These are phyloP conservation scores for Avahi laniger DNA, from an alignment of 2,797 vertebrate species.

Conservation along the genomic window DNA sequence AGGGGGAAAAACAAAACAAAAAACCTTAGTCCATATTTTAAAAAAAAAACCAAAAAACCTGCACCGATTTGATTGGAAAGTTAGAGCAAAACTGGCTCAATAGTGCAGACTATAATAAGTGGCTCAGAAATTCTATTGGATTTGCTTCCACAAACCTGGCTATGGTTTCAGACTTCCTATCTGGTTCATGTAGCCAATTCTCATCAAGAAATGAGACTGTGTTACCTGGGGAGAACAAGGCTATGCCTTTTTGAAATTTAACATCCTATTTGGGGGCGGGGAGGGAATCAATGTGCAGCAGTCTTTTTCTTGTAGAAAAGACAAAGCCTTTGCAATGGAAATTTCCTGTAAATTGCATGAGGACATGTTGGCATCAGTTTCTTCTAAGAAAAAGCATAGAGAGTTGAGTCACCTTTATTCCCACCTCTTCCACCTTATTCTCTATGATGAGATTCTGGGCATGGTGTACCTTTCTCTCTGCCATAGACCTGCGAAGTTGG, in stretches of 20 bases:
- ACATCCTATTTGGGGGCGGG: neutral
- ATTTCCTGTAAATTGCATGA: slow-evolving; percentile 48
- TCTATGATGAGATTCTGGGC: slow-evolving; percentile 45
- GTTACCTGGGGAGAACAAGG: neutral
- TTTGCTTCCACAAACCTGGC: slow-evolving; percentile 39
- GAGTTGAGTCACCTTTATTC: slow-evolving; percentile 37
- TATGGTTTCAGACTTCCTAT: slow-evolving; percentile 32
- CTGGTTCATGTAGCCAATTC: slow-evolving; percentile 18
- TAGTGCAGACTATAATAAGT: neutral
- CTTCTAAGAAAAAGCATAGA: slow-evolving; percentile 51
- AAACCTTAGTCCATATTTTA: neutral
- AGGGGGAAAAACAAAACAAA: neutral
- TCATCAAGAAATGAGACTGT: slow-evolving; percentile 51
- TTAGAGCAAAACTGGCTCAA: neutral
- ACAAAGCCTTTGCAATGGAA: slow-evolving; percentile 56
- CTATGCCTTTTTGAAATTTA: slow-evolving; percentile 54
- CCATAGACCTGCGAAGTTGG: slow-evolving; percentile 30
- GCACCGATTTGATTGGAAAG: slow-evolving; percentile 40
- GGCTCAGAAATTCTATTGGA: slow-evolving; percentile 2
- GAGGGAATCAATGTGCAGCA: neutral
- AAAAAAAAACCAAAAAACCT: neutral
- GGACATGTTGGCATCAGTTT: neutral
- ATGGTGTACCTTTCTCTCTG: neutral
- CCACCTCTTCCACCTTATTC: slow-evolving; percentile 1
- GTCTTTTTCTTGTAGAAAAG: slow-evolving; percentile 38